A percentile compares a stretch with the other conserved stretches of the same genome.
Evolutionary conservation across 2,888 invertebrate species (phyloP).

Genomic region (Drosophila neutralis): DNA sequence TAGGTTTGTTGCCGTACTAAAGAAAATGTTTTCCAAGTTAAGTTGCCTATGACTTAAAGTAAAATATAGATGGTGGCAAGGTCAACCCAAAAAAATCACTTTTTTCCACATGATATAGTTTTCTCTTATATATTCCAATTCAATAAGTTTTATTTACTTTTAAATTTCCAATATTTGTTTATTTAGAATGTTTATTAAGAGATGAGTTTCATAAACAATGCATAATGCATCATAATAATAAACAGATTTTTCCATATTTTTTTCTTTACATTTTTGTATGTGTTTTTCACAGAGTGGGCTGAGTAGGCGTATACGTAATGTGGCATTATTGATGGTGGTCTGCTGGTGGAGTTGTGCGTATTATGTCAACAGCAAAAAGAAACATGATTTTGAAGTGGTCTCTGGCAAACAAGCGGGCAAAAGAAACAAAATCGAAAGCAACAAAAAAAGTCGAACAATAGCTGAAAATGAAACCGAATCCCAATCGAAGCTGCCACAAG

Average conservation of each 20-base stretch:
- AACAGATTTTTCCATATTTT: background rate
- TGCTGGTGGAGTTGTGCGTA: constrained; percentile 34
- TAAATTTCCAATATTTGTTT: background rate
- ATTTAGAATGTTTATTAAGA: background rate
- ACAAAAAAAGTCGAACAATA: constrained; percentile 36
- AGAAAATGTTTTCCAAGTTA: too few relatives aligned
- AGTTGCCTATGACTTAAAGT: background rate
- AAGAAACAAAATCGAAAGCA: constrained; percentile 24
- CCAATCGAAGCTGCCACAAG: constrained; percentile 55
- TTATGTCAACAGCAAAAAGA: constrained; percentile 60
- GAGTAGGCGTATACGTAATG: constrained; percentile 51
- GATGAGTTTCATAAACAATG: background rate
- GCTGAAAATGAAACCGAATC: constrained; percentile 65
- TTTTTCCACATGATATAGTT: background rate
- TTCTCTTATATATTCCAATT: background rate
- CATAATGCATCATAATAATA: background rate
- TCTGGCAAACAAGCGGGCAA: constrained; percentile 26
- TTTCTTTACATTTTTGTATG: too few relatives aligned
- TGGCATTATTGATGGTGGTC: constrained; percentile 12
- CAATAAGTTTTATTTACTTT: background rate
- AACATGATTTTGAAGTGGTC: constrained; percentile 33
- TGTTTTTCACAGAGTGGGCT: background rate
- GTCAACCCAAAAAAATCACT: background rate
- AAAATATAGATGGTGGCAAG: background rate
- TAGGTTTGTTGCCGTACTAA: background rate